A percentile compares a stretch with the other conserved stretches of the same genome.
Conservation (phyloP, 2,888 invertebrate species). For the Biston betularia region DNA sequence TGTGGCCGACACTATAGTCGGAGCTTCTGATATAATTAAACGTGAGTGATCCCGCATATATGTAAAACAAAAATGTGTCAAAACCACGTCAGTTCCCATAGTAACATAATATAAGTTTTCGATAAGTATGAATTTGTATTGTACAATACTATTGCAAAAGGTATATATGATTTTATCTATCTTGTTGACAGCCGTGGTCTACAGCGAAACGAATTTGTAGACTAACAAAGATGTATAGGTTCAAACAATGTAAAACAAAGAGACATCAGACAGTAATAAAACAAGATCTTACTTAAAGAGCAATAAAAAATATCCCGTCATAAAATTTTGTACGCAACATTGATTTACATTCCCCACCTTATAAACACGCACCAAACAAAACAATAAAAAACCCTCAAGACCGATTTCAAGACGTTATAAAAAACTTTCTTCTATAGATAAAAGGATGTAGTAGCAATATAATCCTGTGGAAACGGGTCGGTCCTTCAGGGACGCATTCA, state of each 20-base stretch:
- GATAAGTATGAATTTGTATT: no score
- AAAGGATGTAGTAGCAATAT: constrained; percentile 42
- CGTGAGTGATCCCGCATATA: no score
- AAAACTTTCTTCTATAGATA: constrained; percentile 42
- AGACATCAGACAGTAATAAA: constrained; percentile 11
- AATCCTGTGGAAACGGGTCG: constrained; percentile 40
- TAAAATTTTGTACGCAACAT: constrained; percentile 26
- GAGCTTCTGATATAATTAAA: no score
- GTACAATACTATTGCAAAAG: no score
- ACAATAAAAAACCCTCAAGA: constrained; percentile 39
- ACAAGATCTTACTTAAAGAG: constrained; percentile 6
- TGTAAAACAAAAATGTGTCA: no score
- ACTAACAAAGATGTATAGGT: no score
- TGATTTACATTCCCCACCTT: constrained; percentile 34
- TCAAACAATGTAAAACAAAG: constrained; percentile 6
- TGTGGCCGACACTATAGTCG: no score
- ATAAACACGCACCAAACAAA: constrained; percentile 37
- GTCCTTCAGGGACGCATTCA: constrained; percentile 17
- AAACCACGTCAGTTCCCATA: no score
- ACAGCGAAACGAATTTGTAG: no score
- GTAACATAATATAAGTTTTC: no score
- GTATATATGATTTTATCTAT: no score
- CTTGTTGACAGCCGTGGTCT: no score
- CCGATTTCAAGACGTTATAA: constrained; percentile 41
- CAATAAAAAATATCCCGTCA: constrained; percentile 19